Evolutionary conservation across 2,797 vertebrate genomes (phyloP), one percentile per base, ranked within the genome.

Genomic region (Lepilemur ruficaudatus): DNA sequence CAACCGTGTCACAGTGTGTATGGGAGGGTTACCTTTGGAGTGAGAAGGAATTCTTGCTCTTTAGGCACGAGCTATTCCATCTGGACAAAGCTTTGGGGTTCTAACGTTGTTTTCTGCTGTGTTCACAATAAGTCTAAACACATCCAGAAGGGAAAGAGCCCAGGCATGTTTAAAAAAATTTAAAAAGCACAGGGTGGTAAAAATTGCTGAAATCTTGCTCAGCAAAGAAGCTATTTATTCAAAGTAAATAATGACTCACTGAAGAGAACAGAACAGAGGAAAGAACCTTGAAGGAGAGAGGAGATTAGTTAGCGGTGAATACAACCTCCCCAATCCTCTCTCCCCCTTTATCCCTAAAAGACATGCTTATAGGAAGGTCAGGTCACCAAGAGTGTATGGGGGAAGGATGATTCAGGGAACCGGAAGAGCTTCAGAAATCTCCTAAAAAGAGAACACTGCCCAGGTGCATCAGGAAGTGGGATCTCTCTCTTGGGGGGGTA

Each of bases 201-300:
- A 95, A 87, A 63, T 50, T 35, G 43, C 59, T 96, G 65, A 80
- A 91, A 50, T 0, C 59, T 91, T 94, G 72, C 57, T 96, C 76
- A 55, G 76, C 72, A 88, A 94, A 93, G 93, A 95, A 52, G 38
- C 14, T 91, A 73, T 76, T 63, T 94, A 73, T 93, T 90, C 83
- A 67, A 86, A 92, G 57, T 72, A 67, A 90, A 85, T 93, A 92
- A 79, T 93, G 90, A 94, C 35, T 94, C 48, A 89, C 38, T 38
- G 55, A 86, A 84, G 72, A 90, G 59, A 79, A 88, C 87, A 88
- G 59, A 79, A 88, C 90, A 35, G 30, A 84, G 5, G 32, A 92
- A 93, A 50, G 43, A 92, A 63, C 8, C 72, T 1, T 3, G 12
- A 76, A 94, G 75, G 32, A 63, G 28, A 93, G 38, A 87, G 48